A percentile compares a stretch with the other conserved stretches of the same genome.
These are phyloP conservation scores for Xenopus laevis DNA, from an alignment of 2,113 vertebrate genomes.

Conservation along the genomic window DNA sequence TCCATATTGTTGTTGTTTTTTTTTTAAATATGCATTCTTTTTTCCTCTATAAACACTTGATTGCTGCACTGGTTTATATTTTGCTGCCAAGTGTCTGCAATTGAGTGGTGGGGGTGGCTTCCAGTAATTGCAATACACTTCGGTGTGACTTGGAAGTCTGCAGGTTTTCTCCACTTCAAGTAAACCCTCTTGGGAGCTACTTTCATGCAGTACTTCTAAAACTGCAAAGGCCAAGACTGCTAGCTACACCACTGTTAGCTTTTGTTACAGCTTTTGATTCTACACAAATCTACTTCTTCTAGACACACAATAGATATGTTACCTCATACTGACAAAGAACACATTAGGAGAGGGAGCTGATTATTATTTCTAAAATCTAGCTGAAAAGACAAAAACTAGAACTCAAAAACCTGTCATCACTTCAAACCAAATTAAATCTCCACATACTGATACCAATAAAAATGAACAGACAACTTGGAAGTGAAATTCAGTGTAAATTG, in stretches of 20 bases:
- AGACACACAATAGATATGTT: constrained; percentile 35
- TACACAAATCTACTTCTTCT: constrained; percentile 22
- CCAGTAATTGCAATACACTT: too few relatives aligned
- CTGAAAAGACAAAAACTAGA: not conserved
- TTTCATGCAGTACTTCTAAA: constrained; percentile 33
- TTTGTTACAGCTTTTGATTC: constrained; percentile 37
- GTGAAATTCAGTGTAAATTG: too few relatives aligned
- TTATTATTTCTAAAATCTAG: constrained; percentile 29
- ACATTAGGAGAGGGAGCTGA: constrained; percentile 1
- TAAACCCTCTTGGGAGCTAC: constrained; percentile 24
- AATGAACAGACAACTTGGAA: too few relatives aligned
- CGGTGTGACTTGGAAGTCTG: not conserved
- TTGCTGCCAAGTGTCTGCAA: not conserved
- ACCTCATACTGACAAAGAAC: constrained; percentile 21
- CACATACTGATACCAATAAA: too few relatives aligned
- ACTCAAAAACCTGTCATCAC: not conserved
- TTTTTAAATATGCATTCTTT: too few relatives aligned
- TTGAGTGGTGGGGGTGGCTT: not conserved
- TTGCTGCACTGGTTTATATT: not conserved
- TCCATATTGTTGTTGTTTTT: too few relatives aligned
- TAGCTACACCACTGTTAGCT: constrained; percentile 30
- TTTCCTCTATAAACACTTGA: too few relatives aligned
- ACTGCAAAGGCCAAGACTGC: constrained; percentile 31
- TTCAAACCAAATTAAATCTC: not conserved
- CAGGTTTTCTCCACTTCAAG: constrained; percentile 23